Evolutionary conservation across 2,888 invertebrate genomes (phyloP).

Genomic region (Adelognathus sp.): DNA sequence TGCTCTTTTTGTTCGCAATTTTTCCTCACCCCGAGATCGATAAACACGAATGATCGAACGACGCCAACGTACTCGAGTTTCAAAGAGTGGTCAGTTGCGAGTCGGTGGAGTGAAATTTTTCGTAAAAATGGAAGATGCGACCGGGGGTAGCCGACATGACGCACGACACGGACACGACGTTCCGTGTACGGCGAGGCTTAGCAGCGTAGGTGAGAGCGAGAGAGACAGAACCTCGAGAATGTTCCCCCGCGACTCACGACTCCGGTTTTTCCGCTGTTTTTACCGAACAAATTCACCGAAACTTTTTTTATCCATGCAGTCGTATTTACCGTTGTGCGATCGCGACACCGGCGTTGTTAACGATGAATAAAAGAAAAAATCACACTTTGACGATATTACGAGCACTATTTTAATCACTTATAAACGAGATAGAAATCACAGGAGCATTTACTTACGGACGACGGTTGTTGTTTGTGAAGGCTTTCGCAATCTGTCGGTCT

Average conservation of each 20-base stretch:
- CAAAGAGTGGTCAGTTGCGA: neutral
- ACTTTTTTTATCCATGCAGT: constrained; percentile 44
- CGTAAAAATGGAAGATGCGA: constrained; percentile 70
- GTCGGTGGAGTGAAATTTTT: neutral
- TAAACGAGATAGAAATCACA: constrained; percentile 65
- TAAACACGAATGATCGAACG: neutral
- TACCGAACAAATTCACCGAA: constrained; percentile 9
- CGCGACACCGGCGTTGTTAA: too few species aligned
- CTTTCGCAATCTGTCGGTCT: constrained; percentile 80
- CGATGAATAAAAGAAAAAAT: too few species aligned
- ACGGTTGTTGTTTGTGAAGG: constrained; percentile 82
- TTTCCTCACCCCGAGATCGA: too few species aligned
- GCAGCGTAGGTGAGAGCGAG: constrained; percentile 41
- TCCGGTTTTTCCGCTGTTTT: neutral
- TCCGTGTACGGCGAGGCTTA: constrained; percentile 32
- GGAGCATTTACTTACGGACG: constrained; percentile 82
- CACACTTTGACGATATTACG: constrained; percentile 49
- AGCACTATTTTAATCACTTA: constrained; percentile 50
- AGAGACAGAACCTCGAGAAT: constrained; percentile 68
- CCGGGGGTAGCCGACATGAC: constrained; percentile 71
- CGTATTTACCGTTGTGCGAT: constrained; percentile 37
- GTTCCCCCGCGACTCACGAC: constrained; percentile 61
- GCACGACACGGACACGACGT: constrained; percentile 66
- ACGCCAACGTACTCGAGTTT: neutral
- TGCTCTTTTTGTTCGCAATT: too few species aligned